Evolutionary conservation across 2,797 vertebrate species (phyloP), one percentile per base, ranked within the genome.

Genomic region (Onychomys torridus): DNA sequence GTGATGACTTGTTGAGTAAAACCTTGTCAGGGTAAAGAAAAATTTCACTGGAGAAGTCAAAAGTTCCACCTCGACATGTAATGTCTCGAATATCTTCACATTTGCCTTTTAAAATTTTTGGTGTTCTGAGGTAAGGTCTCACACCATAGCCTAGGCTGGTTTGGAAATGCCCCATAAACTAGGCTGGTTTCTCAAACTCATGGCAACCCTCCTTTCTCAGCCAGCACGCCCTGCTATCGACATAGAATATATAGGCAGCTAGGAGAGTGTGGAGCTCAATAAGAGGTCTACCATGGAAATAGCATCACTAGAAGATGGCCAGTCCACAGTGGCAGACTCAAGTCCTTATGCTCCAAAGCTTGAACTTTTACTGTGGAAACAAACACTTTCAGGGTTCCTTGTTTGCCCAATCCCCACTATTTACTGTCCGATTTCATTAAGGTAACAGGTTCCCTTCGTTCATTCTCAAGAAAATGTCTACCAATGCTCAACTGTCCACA

Each of bases 1-100:
- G 79, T 52, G 87, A 73, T 85, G 86, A 84, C 79, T 94, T 95
- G 69, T 67, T 93, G 34, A 96, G 65, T 87, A 77, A 91, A 81
- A 69, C 17, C 27, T n/a, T 40, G 37, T 43, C 76, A 49, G 43
- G 1, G 37, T 61, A 92, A 71, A 92, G 55, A 89, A 73, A 52
- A 85, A 59, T 67, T 86, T 79, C 81, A 57, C 52, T 55, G 40
- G 37, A 83, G 34, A 94, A 95, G 23, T 83, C 67, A 89, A 85
- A 94, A 96, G 87, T 87, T 94, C 83, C 59, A 84, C 43, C 23
- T 82, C 23, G 6, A 87, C 6, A 32, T 61, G 77, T 67, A 78
- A 92, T 87, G 37, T 52, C 37, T 34, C 23, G 52, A 55, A 55
- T 17, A 55, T 55, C 52, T 55, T 55, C 52, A 55, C 40, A 49